Conservation (phyloP, 2,797 vertebrate genomes). For the Diplodus puntazzo region DNA sequence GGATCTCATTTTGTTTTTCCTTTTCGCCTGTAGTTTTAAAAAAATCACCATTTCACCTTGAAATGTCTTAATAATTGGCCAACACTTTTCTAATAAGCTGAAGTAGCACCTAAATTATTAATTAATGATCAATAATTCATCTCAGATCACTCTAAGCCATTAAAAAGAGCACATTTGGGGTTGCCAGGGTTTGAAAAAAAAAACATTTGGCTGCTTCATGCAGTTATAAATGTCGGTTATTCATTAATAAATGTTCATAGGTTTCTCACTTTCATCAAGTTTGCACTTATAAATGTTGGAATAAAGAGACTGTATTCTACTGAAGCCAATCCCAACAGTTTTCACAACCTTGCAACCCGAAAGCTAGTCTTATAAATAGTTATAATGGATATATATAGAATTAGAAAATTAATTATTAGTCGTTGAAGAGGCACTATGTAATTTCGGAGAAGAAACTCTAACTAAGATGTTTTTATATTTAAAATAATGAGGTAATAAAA, state of each 20-base stretch:
- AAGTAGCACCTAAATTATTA: not conserved
- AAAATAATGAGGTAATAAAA: too few relatives aligned
- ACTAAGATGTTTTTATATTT: too few relatives aligned
- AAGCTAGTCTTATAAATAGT: too few relatives aligned
- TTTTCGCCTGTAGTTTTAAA: not conserved
- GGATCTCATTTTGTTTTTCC: not conserved
- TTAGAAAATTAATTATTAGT: too few relatives aligned
- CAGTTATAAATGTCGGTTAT: not conserved
- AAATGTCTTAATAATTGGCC: not conserved
- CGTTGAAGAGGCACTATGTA: too few relatives aligned
- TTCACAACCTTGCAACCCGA: too few relatives aligned
- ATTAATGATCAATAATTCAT: not conserved
- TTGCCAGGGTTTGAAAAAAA: not conserved
- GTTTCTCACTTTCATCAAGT: not conserved
- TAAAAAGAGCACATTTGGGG: not conserved
- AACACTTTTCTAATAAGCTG: not conserved
- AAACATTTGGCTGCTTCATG: not conserved
- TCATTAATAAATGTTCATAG: not conserved
- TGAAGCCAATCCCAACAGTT: too few relatives aligned
- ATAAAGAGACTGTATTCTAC: too few relatives aligned
- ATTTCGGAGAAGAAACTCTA: too few relatives aligned
- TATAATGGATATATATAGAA: too few relatives aligned
- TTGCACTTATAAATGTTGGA: not conserved
- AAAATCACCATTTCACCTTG: accelerated
- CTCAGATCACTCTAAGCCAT: not conserved